A percentile compares a stretch with the other conserved stretches of the same genome.
These are phyloP conservation scores for Archilochus colubris DNA, from an alignment of 2,113 vertebrate species.

Conservation along the genomic window DNA sequence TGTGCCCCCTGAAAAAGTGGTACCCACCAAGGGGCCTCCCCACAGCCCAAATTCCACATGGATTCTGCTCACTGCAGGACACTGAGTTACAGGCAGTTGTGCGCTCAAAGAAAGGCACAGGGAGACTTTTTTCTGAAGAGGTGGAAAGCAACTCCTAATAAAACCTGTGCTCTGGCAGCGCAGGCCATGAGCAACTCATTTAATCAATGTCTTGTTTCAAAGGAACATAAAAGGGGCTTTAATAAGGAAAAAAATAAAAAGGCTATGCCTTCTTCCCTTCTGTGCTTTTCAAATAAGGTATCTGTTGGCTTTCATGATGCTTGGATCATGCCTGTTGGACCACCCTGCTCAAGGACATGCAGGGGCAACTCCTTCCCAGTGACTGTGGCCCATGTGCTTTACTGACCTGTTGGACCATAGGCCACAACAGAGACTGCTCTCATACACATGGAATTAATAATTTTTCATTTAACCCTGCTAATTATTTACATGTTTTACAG, in stretches of 20 bases:
- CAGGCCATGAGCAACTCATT: not conserved
- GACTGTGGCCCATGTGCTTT: accelerated
- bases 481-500: not conserved
- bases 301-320: accelerated
- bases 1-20: too few species aligned
- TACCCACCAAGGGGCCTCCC: not conserved
- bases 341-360: not conserved
- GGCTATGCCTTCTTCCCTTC: not conserved
- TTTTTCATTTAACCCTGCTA: not conserved
- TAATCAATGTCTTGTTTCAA: not conserved
- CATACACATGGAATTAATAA: not conserved
- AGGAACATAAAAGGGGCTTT: not conserved
- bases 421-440: not conserved
- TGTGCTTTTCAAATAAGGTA: not conserved
- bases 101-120: not conserved
- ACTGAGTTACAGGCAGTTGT: not conserved
- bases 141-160: not conserved
- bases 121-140: not conserved
- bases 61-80: accelerated
- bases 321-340: not conserved
- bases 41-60: not conserved
- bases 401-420: not conserved
- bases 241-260: not conserved
- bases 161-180: not conserved
- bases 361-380: not conserved